Evolutionary conservation across 2,888 invertebrate genomes (phyloP), one percentile per base, ranked within the genome.

Genomic region (Thereva unica): DNA sequence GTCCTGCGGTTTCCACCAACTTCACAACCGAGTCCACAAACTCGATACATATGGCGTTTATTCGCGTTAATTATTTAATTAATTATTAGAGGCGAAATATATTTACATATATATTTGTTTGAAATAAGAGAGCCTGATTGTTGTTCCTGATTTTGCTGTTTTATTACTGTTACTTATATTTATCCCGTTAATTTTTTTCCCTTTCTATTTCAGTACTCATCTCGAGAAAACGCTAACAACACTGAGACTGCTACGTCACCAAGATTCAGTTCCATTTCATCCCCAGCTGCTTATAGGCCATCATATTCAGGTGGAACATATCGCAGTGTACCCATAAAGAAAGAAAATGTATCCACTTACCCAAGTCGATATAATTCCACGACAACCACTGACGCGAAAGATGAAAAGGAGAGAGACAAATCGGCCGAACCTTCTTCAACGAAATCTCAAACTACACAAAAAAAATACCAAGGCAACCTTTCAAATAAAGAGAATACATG

Each of bases 251-350:
- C 66, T 47, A 8, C 67, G 38, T 4, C 64, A 35, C 70, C 76
- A 3, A 75, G 79, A 5, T 80, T 79, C 68, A 74, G 74, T 4
- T 78, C 81, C 1, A 56, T 79, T 55, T 71, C 77, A 55, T 74
- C 79, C 12, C 78, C 81, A 10, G 78, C 77, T 52, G 73, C 79
- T n/a, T 81, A 78, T 68, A 75, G 81, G 42, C 81, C 81, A 2
- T 80, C 81, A 0, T 81, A 80, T 65, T 80, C 81, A 0, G 79
- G 80, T 0, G 81, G 81, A 7, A 81, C 80, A 0, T 81, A 81
- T 69, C 78, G 80, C 38, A 72, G 72, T 64, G 59, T 69, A 38
- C 59, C 59, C 7, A 72, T 80, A 1, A 81, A 80, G 68, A 76
- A 80, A 5, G 80, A 81, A 56, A 73, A 67, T 57, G 55, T 71